Percentiles rank a stretch among this genome's conserved stretches.
These are phyloP conservation scores for Barypeithes pellucidus DNA, from an alignment of 2,888 invertebrate species.

Conservation along the genomic window DNA sequence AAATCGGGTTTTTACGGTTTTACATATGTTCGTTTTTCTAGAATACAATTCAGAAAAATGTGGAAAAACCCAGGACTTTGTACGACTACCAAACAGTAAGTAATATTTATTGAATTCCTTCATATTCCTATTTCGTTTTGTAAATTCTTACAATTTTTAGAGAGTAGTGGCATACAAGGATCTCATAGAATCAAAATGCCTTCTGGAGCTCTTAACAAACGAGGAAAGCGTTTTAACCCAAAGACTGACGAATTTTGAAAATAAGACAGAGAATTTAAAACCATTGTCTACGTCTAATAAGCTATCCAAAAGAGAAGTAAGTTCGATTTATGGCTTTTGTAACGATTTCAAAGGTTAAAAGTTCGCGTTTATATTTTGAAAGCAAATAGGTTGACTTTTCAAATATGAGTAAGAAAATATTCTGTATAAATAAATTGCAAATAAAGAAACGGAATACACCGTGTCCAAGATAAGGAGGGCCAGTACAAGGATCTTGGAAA, in stretches of 20 bases:
- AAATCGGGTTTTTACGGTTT: no score
- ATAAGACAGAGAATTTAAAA: slow-evolving; percentile 58
- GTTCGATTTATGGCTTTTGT: not conserved
- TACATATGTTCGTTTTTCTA: slow-evolving; percentile 49
- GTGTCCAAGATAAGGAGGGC: no score
- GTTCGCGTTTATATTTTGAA: no score
- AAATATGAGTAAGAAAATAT: no score
- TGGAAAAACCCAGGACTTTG: slow-evolving; percentile 60
- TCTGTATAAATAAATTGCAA: no score
- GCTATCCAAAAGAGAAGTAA: slow-evolving; percentile 70
- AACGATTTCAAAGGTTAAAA: no score
- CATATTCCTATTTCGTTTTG: not conserved
- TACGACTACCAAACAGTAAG: slow-evolving; percentile 67
- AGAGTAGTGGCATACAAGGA: slow-evolving; percentile 71
- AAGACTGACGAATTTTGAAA: slow-evolving; percentile 55
- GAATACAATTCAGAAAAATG: slow-evolving; percentile 56
- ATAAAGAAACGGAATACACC: no score
- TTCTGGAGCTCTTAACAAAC: slow-evolving; percentile 68
- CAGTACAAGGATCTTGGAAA: no score
- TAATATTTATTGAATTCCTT: slow-evolving; percentile 1
- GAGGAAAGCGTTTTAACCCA: slow-evolving; percentile 59
- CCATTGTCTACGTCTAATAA: slow-evolving; percentile 65
- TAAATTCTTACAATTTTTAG: slow-evolving; percentile 60
- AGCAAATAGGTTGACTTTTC: no score
- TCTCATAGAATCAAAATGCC: slow-evolving; percentile 67